phyloP scores from a whole-genome alignment of 2,888 invertebrate genomes.

The Scelioninae gen. 1 region DNA sequence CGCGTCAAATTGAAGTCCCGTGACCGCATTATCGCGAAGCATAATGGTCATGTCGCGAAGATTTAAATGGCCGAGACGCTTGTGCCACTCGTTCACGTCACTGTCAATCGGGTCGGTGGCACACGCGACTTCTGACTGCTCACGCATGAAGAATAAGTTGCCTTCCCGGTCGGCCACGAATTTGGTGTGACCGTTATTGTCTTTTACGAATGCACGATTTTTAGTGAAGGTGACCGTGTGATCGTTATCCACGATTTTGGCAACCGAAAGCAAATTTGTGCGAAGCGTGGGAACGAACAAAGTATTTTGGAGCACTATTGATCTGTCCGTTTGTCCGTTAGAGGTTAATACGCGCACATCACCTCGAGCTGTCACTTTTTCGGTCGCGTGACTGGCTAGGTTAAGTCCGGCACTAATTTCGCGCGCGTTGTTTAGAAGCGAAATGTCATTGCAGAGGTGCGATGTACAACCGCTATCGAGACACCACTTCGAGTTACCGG shows the following conservation, averaged over 20 bases:
- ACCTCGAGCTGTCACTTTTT: slow-evolving; percentile 47
- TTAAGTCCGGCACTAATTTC: slow-evolving; percentile 25
- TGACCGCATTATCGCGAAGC: not conserved
- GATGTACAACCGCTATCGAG: slow-evolving; percentile 40
- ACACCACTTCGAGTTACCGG: slow-evolving; percentile 13
- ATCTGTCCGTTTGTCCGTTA: slow-evolving; percentile 4
- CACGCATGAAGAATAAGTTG: slow-evolving; percentile 17
- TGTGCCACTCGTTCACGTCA: slow-evolving; percentile 21
- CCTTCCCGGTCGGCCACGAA: slow-evolving; percentile 34
- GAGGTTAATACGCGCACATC: slow-evolving; percentile 30
- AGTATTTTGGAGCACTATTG: slow-evolving; percentile 39
- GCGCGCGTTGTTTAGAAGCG: not conserved
- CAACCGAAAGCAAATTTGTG: slow-evolving; percentile 70
- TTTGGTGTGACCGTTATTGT: slow-evolving; percentile 18
- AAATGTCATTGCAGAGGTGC: slow-evolving; percentile 27
- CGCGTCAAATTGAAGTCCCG: not conserved
- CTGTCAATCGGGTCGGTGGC: not conserved
- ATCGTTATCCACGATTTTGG: slow-evolving; percentile 65
- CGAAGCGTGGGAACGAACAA: slow-evolving; percentile 68
- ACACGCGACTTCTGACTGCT: not conserved
- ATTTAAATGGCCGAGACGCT: slow-evolving; percentile 8
- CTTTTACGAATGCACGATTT: slow-evolving; percentile 42
- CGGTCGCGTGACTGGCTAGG: slow-evolving; percentile 37
- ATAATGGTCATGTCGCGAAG: slow-evolving; percentile 1
- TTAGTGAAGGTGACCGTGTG: slow-evolving; percentile 58